These are phyloP conservation scores for Helicolenus hilgendorfi DNA, from an alignment of 2,797 vertebrate genomes.

Conservation along the genomic window DNA sequence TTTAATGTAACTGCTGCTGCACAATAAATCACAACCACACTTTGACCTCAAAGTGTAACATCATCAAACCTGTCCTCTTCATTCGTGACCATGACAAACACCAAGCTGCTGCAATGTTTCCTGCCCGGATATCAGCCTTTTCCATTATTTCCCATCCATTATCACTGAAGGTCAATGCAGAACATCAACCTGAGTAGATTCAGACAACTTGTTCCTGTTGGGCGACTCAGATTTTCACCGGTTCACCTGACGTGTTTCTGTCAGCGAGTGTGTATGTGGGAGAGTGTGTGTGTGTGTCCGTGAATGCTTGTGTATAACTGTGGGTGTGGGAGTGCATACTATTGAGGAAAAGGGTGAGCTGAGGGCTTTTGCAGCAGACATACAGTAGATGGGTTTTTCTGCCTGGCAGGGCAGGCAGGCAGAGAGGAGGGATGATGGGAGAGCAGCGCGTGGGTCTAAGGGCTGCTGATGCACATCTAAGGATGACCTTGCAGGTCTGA, in stretches of 20 bases:
- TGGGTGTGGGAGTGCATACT: constrained; percentile 45
- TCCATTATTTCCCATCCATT: constrained; percentile 79
- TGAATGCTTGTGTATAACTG: constrained; percentile 33
- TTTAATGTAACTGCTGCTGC: constrained; percentile 5
- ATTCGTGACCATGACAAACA: constrained; percentile 46
- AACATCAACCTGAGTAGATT: constrained; percentile 72
- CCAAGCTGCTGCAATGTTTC: constrained; percentile 38
- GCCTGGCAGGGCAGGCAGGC: constrained; percentile 68
- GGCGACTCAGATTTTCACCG: constrained; percentile 60
- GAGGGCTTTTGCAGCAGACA: constrained; percentile 64
- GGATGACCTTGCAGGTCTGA: constrained; percentile 80
- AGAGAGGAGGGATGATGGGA: constrained; percentile 71
- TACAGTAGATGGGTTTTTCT: constrained; percentile 47
- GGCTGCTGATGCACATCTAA: constrained; percentile 79
- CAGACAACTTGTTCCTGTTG: constrained; percentile 73
- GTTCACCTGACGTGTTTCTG: constrained; percentile 69
- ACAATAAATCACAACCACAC: constrained; percentile 14
- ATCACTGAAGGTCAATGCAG: constrained; percentile 77
- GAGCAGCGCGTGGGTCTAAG: constrained; percentile 68
- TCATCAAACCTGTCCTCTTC: background rate
- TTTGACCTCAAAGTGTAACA: constrained; percentile 18
- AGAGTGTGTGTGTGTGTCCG: constrained; percentile 7
- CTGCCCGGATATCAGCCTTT: constrained; percentile 63
- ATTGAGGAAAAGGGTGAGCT: constrained; percentile 55
- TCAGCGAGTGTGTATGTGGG: constrained; percentile 6